Evolutionary conservation across 1,140 invertebrate genomes (phyloP), one percentile per base, ranked within the genome.

Genomic region (Dreissena polymorpha): DNA sequence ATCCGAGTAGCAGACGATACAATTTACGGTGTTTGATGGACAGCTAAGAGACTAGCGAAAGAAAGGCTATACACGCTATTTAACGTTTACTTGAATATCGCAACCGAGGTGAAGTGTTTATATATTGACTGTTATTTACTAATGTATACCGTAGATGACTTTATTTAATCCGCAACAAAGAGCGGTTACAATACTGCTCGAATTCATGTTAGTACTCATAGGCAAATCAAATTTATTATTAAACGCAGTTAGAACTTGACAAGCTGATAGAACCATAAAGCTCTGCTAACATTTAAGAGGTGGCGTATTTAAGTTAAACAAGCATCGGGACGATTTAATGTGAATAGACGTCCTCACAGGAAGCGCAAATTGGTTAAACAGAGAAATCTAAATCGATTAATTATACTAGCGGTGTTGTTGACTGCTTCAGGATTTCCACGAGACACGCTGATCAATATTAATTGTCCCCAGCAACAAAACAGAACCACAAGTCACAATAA

Each of bases 401-500:
- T 82, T 82, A 65, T 72, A 82, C 73, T 70, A 82, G 71, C 64
- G 55, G 69, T 74, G 74, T 82, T 74, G 79, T 74, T 55, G 79
- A 74, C 79, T 74, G 79, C 79, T 72, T 65, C 70, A 51, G 79
- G 79, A 82, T 82, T 74, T 82, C 71, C 49, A 73, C n/a, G 51
- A 27, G 50, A 55, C 60, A 55, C 51, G 21, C 27, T 74, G 72
- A 82, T 82, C 79, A 72, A 82, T 82, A 82, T 18, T 68, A 73
- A 74, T 53, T 72, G 79, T 82, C 69, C 79, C 60, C 21, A 53
- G 79, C 29, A 21, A 68, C 60, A 55, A 74, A 55, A 55, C 29
- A 39, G 73, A 39, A 64, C 25, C 70, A 49, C 25, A 72, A 29
- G 49, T 72, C 18, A 49, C 23, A 72, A 60, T 60, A 23, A 60